Evolutionary conservation across 2,888 invertebrate species (phyloP), one percentile per base, ranked within the genome.

Genomic region (Strigamia maritima): DNA sequence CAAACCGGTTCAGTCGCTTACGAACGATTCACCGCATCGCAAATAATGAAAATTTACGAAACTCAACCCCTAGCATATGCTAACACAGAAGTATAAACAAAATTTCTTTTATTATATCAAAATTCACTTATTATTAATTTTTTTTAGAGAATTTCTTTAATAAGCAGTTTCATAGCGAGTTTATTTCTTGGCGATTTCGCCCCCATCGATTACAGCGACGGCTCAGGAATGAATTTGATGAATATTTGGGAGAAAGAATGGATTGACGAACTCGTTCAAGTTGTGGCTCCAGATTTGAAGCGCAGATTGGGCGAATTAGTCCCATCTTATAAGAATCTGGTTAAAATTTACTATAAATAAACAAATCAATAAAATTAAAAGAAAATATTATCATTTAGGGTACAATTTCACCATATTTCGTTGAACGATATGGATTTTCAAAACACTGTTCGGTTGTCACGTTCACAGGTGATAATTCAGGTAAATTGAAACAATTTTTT

Each of bases 391-490:
- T 24, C 14, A 65, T 90, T 81, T 86, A 97, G 81, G 97, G 97
- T 0, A 83, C 87, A 6, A 89, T 98, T 78, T 90, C 92, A 0
- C 84, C 88, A 0, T 98, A 96, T 87, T 94, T 92, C 86, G 93
- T 94, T 8, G 91, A 93, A 81, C 89, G 95, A 80, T 98, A 94
- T 86, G 93, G 93, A 19, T 96, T 98, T 87, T 89, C 90, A 81
- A 86, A 91, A 0, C 89, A 91, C 16, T 98, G 98, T 85, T 88
- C 90, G 83, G 90, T 98, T 1, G 88, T 94, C 3, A 93, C 95
- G 0, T 97, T 96, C 86, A 97, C 97, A 0, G 98, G 98, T 0
- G 98, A 98, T 86, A 98, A 98, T 89, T 94, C 95, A 28, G 92
- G 94, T 1, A 93, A 94, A 7, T 6, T 24, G 7, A 4, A 24